phyloP scores from a whole-genome alignment of 2,113 vertebrate genomes.

The Semicossyphus pulcher region DNA sequence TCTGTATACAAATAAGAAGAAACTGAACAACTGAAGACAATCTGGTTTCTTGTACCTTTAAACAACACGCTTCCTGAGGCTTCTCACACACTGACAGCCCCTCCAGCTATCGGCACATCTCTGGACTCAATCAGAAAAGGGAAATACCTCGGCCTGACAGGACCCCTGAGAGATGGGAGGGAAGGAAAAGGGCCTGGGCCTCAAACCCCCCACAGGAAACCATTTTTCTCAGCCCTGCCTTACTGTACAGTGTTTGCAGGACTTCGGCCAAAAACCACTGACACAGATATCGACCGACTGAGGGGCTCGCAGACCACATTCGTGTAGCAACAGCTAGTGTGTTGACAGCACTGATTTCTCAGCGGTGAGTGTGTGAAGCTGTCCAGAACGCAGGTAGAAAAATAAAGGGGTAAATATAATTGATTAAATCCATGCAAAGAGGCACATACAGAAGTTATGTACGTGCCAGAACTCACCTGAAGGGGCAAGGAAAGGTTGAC shows the following conservation, averaged over 20 bases:
- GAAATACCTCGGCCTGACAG: constrained; percentile 74
- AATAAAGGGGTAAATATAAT: background rate
- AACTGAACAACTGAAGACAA: background rate
- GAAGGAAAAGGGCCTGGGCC: constrained; percentile 18
- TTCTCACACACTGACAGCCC: constrained; percentile 25
- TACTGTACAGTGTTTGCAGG: constrained; percentile 15
- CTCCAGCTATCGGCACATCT: constrained; percentile 41
- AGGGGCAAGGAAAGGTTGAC: constrained; percentile 59
- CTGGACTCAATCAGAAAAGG: constrained; percentile 71
- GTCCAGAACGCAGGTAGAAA: constrained; percentile 10
- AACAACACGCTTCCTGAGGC: background rate
- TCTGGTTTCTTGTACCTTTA: background rate
- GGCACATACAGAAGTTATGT: background rate
- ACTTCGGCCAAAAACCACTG: constrained; percentile 46
- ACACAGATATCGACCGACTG: constrained; percentile 62
- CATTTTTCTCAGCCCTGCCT: constrained; percentile 54
- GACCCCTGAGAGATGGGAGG: constrained; percentile 65
- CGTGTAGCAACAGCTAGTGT: constrained; percentile 25
- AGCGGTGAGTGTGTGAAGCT: background rate
- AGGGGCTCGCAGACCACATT: constrained; percentile 41
- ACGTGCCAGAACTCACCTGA: constrained; percentile 72
- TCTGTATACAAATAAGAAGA: too few species aligned
- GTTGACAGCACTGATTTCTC: constrained; percentile 47
- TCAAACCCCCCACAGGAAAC: constrained; percentile 69
- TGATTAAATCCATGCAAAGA: constrained; percentile 17